phyloP scores from a whole-genome alignment of 2,797 vertebrate species.

The Hapalemur alaotrensis region DNA sequence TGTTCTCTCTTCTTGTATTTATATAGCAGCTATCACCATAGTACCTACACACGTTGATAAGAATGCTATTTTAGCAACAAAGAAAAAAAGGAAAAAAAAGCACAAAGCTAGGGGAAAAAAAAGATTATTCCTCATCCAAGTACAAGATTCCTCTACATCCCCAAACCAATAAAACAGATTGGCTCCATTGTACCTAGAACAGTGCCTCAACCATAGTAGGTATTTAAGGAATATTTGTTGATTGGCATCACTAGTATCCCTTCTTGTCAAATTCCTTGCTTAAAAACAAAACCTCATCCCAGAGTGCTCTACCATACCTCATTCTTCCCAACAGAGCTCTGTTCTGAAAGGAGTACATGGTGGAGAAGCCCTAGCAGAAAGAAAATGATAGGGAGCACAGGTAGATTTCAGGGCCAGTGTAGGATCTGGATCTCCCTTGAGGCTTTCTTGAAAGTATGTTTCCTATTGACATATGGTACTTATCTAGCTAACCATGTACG shows the following conservation, averaged over 20 bases:
- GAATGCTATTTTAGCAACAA: slow-evolving; percentile 40
- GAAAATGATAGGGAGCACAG: neutral
- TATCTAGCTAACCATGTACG: neutral
- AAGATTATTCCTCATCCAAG: slow-evolving; percentile 25
- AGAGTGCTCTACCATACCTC: neutral
- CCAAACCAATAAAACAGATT: neutral
- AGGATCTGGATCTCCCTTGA: neutral
- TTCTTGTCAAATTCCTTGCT: neutral
- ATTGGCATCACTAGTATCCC: neutral
- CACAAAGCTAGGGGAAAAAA: neutral
- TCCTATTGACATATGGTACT: neutral
- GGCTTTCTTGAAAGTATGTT: neutral
- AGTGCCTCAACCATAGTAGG: neutral
- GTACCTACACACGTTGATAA: slow-evolving; percentile 37
- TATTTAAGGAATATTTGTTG: neutral
- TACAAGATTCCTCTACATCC: neutral
- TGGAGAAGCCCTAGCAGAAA: neutral
- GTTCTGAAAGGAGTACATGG: neutral
- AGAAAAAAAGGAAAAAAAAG: neutral
- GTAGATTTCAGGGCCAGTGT: neutral
- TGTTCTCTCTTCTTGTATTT: slow-evolving; percentile 71
- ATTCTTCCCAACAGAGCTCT: neutral
- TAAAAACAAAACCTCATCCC: neutral
- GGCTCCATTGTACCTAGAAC: neutral
- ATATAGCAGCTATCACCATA: slow-evolving; percentile 62